Base-by-base conservation (phyloP, 2,888 invertebrate genomes). In the Hirtodrosophila histrioides region DNA sequence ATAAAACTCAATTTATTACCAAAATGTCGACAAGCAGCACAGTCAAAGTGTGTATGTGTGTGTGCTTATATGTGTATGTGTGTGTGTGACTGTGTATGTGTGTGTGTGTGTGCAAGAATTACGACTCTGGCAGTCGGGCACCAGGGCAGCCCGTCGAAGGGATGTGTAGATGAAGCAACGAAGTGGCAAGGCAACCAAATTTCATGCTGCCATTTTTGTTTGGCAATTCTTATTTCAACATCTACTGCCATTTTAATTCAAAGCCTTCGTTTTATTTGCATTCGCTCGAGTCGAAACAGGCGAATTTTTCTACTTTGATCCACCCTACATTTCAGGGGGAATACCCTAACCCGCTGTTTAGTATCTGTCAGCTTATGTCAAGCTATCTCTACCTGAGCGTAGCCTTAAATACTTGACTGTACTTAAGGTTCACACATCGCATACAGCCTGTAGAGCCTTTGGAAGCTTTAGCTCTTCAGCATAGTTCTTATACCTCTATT, bases 1-100 rank as follows among this genome's bases (percentile, higher is more conserved):
- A 83, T 83, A 83, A 83, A 83, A 83, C 87, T 84, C 87, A 86
- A 83, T 83, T 83, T 83, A 83, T 83, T 86, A 86, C 83, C 85
- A 65, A 80, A 82, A 86, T 77, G 86, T 84, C 86, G 82, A 86
- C 85, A 86, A 69, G 85, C 86, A 82, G 83, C 75, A 53, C 39
- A 46, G 35, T 57, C 60, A 17, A 10, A 51, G 27, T 36, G 40
- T 17, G 31, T 51, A n/a, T 36, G 44, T 51, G 53, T 69, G 45
- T 65, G 57, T 62, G 39, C 57, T 31, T 55, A 40, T 68, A 29
- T 60, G 39, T 54, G 53, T 43, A 23, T 43, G 29, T 56, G 56
- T 33, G 31, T 39, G 12, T 44, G 33, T 48, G 43, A 23, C 37
- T 35, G 17, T 49, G 10, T 45, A 31, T 53, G 43, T 48, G 51